A percentile compares a stretch with the other conserved stretches of the same genome.
These are phyloP conservation scores for Nannobrachium achirus DNA, from an alignment of 2,113 vertebrate species.

Conservation along the genomic window DNA sequence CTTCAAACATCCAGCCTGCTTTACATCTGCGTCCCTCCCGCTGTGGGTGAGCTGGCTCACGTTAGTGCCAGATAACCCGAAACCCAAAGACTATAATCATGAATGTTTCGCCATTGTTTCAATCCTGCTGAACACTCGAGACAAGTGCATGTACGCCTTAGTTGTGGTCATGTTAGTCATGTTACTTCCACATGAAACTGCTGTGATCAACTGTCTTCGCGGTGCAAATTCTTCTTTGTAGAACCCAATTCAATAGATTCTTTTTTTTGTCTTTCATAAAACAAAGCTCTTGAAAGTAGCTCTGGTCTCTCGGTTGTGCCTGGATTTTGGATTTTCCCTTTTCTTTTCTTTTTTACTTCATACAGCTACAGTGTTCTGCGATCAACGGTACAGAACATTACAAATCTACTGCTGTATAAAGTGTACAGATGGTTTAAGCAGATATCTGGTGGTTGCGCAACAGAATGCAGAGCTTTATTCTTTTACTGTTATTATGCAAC, in stretches of 20 bases:
- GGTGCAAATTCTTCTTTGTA: background rate
- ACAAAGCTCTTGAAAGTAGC: background rate
- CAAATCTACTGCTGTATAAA: conserved; percentile 5
- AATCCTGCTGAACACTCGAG: conserved; percentile 20
- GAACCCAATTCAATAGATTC: background rate
- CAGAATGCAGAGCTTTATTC: conserved; percentile 47
- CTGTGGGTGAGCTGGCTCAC: conserved; percentile 43
- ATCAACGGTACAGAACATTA: background rate
- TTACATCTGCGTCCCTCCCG: conserved; percentile 17
- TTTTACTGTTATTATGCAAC: conserved; percentile 45
- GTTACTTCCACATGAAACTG: conserved; percentile 8
- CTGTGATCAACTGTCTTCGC: background rate
- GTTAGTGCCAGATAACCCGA: conserved; percentile 55
- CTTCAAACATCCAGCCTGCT: conserved; percentile 48
- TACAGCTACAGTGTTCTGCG: background rate
- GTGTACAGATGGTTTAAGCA: conserved; percentile 27
- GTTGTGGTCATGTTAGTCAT: conserved; percentile 14
- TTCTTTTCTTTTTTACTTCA: background rate
- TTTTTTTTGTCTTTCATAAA: background rate
- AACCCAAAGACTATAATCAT: conserved; percentile 35
- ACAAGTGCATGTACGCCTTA: conserved; percentile 36
- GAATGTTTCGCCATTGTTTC: conserved; percentile 10
- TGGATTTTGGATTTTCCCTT: background rate
- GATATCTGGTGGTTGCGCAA: conserved; percentile 31
- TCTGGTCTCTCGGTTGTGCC: background rate